These are phyloP conservation scores for Mechanitis messenoides DNA, from an alignment of 2,888 invertebrate genomes.

Conservation along the genomic window DNA sequence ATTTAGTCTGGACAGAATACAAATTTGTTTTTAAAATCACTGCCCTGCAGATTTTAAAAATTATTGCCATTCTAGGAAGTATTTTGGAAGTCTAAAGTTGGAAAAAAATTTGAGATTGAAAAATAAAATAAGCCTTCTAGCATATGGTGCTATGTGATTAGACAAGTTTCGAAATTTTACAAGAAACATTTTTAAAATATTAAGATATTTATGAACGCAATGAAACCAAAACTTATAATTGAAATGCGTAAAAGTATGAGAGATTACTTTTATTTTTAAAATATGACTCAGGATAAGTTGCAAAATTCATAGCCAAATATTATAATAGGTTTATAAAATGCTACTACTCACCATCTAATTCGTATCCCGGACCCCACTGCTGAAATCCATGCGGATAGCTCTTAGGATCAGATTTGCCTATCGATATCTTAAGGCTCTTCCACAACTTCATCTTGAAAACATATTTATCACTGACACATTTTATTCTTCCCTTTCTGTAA, in stretches of 20 bases:
- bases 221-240: no score
- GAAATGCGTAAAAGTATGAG: no score
- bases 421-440: constrained; percentile 72
- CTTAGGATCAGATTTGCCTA: constrained; percentile 64
- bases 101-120: constrained; percentile 37
- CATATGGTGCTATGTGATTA: not conserved
- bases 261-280: no score
- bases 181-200: not conserved
- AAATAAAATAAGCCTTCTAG: constrained; percentile 11
- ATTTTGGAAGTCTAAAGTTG: constrained; percentile 34
- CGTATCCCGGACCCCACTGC: constrained; percentile 69
- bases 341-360: constrained; percentile 57
- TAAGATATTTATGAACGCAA: no score
- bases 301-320: not conserved
- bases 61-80: constrained; percentile 44
- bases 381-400: constrained; percentile 59
- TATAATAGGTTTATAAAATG: not conserved
- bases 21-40: constrained; percentile 44
- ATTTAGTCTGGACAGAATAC: constrained; percentile 34
- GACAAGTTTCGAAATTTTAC: not conserved
- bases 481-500: constrained; percentile 28
- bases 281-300: not conserved
- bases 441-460: constrained; percentile 73
- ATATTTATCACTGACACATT: constrained; percentile 47
- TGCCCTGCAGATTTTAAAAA: constrained; percentile 52